Evolutionary conservation across 2,113 vertebrate genomes (phyloP), one percentile per base, ranked within the genome.

Genomic region (Rhabdomys dilectus): DNA sequence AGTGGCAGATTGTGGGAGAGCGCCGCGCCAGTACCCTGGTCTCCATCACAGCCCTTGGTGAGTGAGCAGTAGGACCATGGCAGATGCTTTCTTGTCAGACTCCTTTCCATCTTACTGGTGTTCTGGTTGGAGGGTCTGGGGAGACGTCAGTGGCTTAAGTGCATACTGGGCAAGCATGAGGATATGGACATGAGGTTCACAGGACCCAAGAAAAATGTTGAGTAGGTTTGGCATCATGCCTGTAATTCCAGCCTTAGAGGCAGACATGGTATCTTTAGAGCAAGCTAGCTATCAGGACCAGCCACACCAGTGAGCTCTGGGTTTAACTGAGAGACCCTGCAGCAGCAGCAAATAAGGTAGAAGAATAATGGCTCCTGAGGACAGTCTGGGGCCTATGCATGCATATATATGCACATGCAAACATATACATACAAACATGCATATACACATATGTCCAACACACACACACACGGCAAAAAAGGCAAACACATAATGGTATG

Each of bases 1-100:
- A 98, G 96, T 99, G 99, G 99, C 99, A 99, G 98, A 98, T 99
- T 53, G 98, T 99, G 31, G 99, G 99, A 72, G 99, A 99, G 88
- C 98, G 98, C 89, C 98, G 99, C 0, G 97, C 98, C 42, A 97
- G 98, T 97, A 99, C 99, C 45, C 95, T 96, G 0, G 73, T 99
- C 98, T 98, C 99, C 51, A 99, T 99, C 96, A 99, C 99, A 62
- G 99, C 99, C 70, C 99, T 99, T 0, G 99, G 99, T 99, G 98
- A 99, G 99, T 98, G 91, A 96, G 96, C 64, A 1, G 17, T 19
- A 48, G 88, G 36, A 1, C 17, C 0, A 0, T 13, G 10, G 0
- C 3, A 77, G 53, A 29, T n/a, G 1, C 26, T 29, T 51, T 39
- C 31, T 0, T 75, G 53, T 73, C 72, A 76, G n/a, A 19, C 51